Base-by-base conservation (phyloP, 2,888 invertebrate species). In the Tupiocoris notatus region DNA sequence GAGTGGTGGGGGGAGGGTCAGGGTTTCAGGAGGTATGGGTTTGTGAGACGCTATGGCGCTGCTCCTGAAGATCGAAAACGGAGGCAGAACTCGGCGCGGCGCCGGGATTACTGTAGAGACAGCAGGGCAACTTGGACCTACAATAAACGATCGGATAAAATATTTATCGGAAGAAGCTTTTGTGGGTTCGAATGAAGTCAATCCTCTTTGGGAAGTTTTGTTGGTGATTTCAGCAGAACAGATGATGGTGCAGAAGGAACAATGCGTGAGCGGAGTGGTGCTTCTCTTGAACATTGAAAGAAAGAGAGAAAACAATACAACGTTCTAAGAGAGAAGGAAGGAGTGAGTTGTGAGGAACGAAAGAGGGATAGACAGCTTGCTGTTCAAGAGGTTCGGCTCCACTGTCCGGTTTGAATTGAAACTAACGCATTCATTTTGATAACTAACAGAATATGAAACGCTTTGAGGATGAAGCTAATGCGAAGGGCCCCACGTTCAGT, bases 111-210 rank as follows among this genome's bases (percentile, higher is more conserved):
- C 39, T 39, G 6, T 39, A 39, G 39, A 39, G 39, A 39, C 3
- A 7, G 39, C 12, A 39, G 12, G 39, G 39, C 39, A 64, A 64
- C 24, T 64, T 64, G 64, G 25, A 25, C 66, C 21, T 9, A 66
- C 66, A 66, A 66, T 66, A 66, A 66, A 66, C 66, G 66, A 66
- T 39, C 54, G 56, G 56, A 56, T 66, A 66, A 66, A 66, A 66
- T 66, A 66, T 66, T 66, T 66, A 66, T 66, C 66, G 56, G 56
- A 66, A 56, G 66, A 17, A 66, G 56, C 66, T 66, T 66, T 66
- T 66, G 66, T 66, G 18, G 21, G 56, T n/a, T 54, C 66, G 66
- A 66, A 39, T 18, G 39, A 56, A 66, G 66, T 66, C 66, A 66
- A 66, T 66, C 56, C 66, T 54, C 66, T 66, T 66, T 39, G 54